phyloP scores from a whole-genome alignment of 2,113 vertebrate species.

The Ceratotherium simum region DNA sequence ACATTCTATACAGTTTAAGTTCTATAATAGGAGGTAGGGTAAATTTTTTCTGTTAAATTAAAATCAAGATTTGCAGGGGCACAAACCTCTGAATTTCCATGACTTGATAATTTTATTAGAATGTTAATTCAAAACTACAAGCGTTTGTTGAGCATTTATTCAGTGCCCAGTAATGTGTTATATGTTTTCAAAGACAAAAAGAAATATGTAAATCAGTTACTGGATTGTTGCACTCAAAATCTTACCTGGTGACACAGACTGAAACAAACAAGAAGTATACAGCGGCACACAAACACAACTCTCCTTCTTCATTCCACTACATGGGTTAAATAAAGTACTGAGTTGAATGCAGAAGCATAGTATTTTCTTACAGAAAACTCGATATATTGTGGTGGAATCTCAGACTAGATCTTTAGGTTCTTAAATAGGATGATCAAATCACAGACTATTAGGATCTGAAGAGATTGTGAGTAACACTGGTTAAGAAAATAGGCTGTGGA shows the following conservation, averaged over 20 bases:
- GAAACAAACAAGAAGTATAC: neutral
- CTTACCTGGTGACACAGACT: neutral
- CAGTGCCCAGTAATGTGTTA: neutral
- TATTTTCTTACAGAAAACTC: neutral
- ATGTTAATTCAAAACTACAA: neutral
- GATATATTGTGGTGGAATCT: neutral
- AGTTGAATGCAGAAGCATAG: neutral
- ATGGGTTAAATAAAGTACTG: neutral
- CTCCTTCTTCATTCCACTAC: neutral
- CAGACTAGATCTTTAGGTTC: neutral
- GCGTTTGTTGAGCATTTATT: neutral
- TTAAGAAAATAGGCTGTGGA: neutral
- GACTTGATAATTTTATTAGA: neutral
- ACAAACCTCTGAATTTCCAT: neutral
- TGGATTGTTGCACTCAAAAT: neutral
- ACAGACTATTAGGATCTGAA: neutral
- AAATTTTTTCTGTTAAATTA: conserved; percentile 2
- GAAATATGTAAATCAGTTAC: neutral
- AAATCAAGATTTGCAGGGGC: neutral
- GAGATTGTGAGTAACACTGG: neutral
- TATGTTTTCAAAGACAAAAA: neutral
- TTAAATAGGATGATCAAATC: neutral
- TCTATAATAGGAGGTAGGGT: neutral
- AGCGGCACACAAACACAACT: neutral
- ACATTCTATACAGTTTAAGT: neutral